Percentiles rank a stretch among this genome's conserved stretches.
These are phyloP conservation scores for Opisthocomus hoazin DNA, from an alignment of 2,113 vertebrate species.

Conservation along the genomic window DNA sequence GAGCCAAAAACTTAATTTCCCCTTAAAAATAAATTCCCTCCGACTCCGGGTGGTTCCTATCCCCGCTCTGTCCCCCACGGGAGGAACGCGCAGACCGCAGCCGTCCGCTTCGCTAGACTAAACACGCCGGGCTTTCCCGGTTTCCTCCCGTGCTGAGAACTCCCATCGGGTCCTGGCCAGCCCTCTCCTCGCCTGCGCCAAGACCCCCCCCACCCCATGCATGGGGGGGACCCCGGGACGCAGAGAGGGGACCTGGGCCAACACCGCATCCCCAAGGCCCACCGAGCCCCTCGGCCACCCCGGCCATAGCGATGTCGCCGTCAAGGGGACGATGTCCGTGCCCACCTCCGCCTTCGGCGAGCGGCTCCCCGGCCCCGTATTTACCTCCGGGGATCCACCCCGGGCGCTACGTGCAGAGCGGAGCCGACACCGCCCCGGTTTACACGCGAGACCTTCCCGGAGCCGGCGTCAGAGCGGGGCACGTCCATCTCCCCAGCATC, in stretches of 20 bases:
- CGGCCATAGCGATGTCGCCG: fast-evolving
- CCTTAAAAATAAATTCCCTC: not conserved
- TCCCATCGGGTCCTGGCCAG: fast-evolving
- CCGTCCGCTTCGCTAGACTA: not conserved
- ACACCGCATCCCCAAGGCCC: no score
- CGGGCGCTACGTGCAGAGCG: fast-evolving
- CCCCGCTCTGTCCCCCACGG: fast-evolving
- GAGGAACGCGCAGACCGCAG: not conserved
- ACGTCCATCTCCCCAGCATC: fast-evolving
- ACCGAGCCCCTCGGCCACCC: not conserved
- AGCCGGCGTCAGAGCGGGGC: fast-evolving
- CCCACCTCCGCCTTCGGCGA: not conserved
- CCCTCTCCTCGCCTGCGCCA: not conserved
- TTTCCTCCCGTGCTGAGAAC: not conserved
- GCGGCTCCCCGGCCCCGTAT: not conserved
- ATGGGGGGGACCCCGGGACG: fast-evolving
- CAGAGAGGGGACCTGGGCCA: no score
- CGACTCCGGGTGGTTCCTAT: fast-evolving
- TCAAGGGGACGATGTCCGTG: fast-evolving
- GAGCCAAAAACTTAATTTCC: not conserved
- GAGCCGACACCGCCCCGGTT: fast-evolving
- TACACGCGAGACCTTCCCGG: not conserved
- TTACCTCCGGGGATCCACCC: not conserved
- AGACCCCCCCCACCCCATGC: fast-evolving
- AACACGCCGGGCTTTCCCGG: not conserved